Percentiles rank a stretch among this genome's conserved stretches.
Evolutionary conservation across 1,140 invertebrate genomes (phyloP).

Genomic region (Solenopsis fugax): DNA sequence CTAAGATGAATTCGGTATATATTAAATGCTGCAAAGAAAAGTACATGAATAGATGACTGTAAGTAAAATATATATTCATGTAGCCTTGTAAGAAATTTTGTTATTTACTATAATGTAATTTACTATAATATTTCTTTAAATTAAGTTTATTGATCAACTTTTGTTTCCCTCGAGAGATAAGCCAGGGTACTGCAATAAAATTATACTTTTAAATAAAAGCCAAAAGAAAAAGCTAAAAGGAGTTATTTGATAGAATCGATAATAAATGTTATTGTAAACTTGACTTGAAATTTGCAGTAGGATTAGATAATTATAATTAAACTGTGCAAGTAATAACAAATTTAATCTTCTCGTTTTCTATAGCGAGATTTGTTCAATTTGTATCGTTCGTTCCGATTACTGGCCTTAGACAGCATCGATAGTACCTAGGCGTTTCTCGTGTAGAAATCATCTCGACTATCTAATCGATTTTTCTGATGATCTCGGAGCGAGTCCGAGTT

Average conservation of each 20-base stretch:
- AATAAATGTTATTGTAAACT: slow-evolving; percentile 5
- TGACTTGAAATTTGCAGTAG: neutral
- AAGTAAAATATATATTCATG: slow-evolving; percentile 22
- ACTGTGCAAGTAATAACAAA: neutral
- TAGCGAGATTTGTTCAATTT: slow-evolving; percentile 1
- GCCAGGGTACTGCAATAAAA: neutral
- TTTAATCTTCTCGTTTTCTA: neutral
- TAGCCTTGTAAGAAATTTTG: slow-evolving; percentile 40
- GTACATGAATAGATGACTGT: neutral
- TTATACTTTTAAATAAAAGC: slow-evolving; percentile 17
- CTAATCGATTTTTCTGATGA: slow-evolving; percentile 61
- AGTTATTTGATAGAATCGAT: neutral
- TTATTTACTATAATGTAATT: slow-evolving; percentile 1
- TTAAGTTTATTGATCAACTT: slow-evolving; percentile 26
- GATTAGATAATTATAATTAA: neutral
- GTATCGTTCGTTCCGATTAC: slow-evolving; percentile 68
- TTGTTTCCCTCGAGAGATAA: neutral
- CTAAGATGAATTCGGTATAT: slow-evolving; percentile 1
- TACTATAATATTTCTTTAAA: neutral
- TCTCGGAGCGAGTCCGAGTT: slow-evolving; percentile 24
- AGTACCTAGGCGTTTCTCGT: slow-evolving; percentile 58
- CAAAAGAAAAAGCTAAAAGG: neutral
- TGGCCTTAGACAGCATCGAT: slow-evolving; percentile 63
- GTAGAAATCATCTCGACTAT: slow-evolving; percentile 63
- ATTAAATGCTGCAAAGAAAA: slow-evolving; percentile 12